phyloP scores from a whole-genome alignment of 2,888 invertebrate species.

The Litoditis marina region DNA sequence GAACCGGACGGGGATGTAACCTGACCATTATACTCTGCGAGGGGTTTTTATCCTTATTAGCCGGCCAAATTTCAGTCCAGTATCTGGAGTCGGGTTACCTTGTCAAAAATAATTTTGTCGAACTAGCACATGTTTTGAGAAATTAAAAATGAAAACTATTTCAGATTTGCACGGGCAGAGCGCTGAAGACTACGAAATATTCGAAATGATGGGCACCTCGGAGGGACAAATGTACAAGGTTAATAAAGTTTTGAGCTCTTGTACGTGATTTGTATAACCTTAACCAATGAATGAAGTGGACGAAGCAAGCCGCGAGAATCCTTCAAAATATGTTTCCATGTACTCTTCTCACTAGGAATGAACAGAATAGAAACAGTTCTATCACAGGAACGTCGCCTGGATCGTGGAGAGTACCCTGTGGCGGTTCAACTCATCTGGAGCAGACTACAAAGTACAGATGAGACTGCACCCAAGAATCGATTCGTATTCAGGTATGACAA shows the following conservation, averaged over 20 bases:
- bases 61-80: not conserved
- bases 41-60: no score
- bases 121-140: not conserved
- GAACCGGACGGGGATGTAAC: no score
- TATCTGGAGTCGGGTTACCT: not conserved
- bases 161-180: conserved; percentile 45
- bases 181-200: conserved; percentile 57
- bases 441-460: conserved; percentile 29
- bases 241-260: not conserved
- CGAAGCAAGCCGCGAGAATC: no score
- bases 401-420: conserved; percentile 69
- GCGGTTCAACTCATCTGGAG: conserved; percentile 63
- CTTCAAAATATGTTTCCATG: no score
- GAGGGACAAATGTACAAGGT: conserved; percentile 76
- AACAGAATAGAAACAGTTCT: not conserved
- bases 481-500: conserved; percentile 33
- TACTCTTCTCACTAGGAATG: no score
- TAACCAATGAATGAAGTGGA: no score
- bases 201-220: conserved; percentile 60
- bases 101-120: not conserved
- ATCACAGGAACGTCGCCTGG: conserved; percentile 71
- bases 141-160: conserved; percentile 6
- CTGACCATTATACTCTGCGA: no score
- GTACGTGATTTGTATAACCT: no score
- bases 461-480: conserved; percentile 39